Percentiles rank a stretch among this genome's conserved stretches.
Evolutionary conservation across 2,888 invertebrate genomes (phyloP).

Genomic region (Diarsia brunnea): DNA sequence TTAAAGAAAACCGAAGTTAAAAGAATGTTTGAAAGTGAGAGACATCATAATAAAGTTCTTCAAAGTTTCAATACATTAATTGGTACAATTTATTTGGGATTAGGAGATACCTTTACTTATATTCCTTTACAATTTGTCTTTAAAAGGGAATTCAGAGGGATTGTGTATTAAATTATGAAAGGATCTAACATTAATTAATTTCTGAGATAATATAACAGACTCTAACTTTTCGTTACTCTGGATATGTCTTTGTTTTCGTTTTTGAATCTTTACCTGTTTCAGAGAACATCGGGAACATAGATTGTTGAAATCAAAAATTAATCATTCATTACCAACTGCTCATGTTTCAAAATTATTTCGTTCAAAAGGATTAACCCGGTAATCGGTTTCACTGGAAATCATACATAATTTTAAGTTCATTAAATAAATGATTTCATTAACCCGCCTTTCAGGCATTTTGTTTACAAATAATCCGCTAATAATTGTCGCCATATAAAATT

Average conservation of each 20-base stretch:
- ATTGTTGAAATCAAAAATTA: not conserved
- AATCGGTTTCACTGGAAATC: conserved; percentile 22
- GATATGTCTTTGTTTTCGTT: conserved; percentile 10
- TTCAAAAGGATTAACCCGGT: conserved; percentile 17
- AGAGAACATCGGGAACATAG: not conserved
- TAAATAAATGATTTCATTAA: conserved; percentile 17
- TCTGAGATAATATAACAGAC: conserved; percentile 38
- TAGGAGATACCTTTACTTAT: conserved; percentile 27
- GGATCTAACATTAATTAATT: conserved; percentile 72
- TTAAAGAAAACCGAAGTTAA: conserved; percentile 70
- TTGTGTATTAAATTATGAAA: conserved; percentile 64
- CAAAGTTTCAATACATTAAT: conserved; percentile 63
- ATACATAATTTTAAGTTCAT: conserved; percentile 22
- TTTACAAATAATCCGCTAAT: not conserved
- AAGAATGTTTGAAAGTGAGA: conserved; percentile 69
- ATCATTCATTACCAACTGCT: conserved; percentile 7
- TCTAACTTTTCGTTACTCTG: conserved; percentile 23
- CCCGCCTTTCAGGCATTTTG: not conserved
- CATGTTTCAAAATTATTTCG: conserved; percentile 20
- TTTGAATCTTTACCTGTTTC: conserved; percentile 8
- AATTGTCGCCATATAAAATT: not conserved
- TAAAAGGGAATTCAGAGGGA: conserved; percentile 57
- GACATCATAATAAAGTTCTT: conserved; percentile 67
- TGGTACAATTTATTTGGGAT: conserved; percentile 63
- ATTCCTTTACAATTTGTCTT: conserved; percentile 62